Percentiles rank a stretch among this genome's conserved stretches.
These are phyloP conservation scores for Drosophila carrolli DNA, from an alignment of 1,140 invertebrate genomes.

Conservation along the genomic window DNA sequence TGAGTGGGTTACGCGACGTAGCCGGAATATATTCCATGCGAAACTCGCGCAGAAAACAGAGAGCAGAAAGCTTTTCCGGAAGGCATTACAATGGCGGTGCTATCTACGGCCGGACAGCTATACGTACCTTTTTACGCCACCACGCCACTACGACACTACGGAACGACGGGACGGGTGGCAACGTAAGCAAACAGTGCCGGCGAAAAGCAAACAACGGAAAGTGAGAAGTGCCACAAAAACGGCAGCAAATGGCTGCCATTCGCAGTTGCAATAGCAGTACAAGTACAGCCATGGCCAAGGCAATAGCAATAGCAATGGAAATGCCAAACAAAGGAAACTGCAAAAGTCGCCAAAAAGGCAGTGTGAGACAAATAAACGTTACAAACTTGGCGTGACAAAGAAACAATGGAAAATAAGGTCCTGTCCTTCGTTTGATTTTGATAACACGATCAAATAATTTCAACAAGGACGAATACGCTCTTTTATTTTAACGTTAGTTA, in stretches of 20 bases:
- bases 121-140: slow-evolving; percentile 22
- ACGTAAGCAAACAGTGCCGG: slow-evolving; percentile 37
- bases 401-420: not conserved
- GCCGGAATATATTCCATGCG: slow-evolving; percentile 7
- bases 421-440: too few relatives aligned
- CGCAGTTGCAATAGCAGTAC: slow-evolving; percentile 23
- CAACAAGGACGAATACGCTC: too few relatives aligned
- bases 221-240: slow-evolving; percentile 48
- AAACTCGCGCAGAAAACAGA: slow-evolving; percentile 6
- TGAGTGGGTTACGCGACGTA: slow-evolving; percentile 36
- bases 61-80: slow-evolving; percentile 1
- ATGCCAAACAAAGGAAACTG: slow-evolving; percentile 3
- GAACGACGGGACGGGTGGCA: slow-evolving; percentile 8
- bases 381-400: not conserved
- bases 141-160: slow-evolving; percentile 9
- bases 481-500: too few relatives aligned
- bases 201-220: slow-evolving; percentile 50
- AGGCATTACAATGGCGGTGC: slow-evolving; percentile 24
- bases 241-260: slow-evolving; percentile 49
- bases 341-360: slow-evolving; percentile 1
- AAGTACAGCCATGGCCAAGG: slow-evolving; percentile 24
- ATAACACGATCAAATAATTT: too few relatives aligned
- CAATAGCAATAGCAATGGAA: slow-evolving; percentile 8
- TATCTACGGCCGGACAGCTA: slow-evolving; percentile 38
- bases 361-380: slow-evolving; percentile 6